Conservation (phyloP, 1,140 invertebrate species). For the Listronotus bonariensis region DNA sequence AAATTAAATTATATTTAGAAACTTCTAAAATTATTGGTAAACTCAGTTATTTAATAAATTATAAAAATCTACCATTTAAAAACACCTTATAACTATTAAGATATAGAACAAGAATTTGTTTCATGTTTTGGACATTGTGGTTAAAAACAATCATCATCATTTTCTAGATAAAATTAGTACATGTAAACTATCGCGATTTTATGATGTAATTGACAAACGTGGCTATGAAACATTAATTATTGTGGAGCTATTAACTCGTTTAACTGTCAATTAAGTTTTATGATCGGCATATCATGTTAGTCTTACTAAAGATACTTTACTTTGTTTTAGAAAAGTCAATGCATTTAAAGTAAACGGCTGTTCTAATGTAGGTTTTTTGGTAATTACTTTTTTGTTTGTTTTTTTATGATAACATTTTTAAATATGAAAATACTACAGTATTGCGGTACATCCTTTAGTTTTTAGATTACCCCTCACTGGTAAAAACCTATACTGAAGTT, state of each 20-base stretch:
- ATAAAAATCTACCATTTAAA: background rate
- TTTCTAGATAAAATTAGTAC: constrained; percentile 28
- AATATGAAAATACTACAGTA: too few species aligned
- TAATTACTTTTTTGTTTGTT: too few species aligned
- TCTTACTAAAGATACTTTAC: background rate
- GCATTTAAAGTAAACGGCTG: too few species aligned
- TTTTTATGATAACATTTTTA: too few species aligned
- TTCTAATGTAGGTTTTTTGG: too few species aligned
- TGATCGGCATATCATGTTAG: background rate
- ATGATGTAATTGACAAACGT: background rate
- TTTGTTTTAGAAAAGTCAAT: background rate
- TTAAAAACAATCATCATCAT: constrained; percentile 26
- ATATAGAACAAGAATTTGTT: constrained; percentile 3
- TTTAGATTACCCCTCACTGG: too few species aligned
- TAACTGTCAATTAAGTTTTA: constrained; percentile 14
- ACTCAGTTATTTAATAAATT: constrained; percentile 5
- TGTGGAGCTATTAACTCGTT: background rate
- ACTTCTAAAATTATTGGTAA: background rate
- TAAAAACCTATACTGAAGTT: too few species aligned
- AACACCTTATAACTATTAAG: constrained; percentile 8
- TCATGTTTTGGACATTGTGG: constrained; percentile 14
- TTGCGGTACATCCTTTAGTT: too few species aligned
- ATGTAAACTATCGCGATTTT: constrained; percentile 31
- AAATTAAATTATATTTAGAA: too few species aligned
- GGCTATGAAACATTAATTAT: constrained; percentile 6